These are phyloP conservation scores for Pterocles burchelli DNA, from an alignment of 2,113 vertebrate genomes.

Conservation along the genomic window DNA sequence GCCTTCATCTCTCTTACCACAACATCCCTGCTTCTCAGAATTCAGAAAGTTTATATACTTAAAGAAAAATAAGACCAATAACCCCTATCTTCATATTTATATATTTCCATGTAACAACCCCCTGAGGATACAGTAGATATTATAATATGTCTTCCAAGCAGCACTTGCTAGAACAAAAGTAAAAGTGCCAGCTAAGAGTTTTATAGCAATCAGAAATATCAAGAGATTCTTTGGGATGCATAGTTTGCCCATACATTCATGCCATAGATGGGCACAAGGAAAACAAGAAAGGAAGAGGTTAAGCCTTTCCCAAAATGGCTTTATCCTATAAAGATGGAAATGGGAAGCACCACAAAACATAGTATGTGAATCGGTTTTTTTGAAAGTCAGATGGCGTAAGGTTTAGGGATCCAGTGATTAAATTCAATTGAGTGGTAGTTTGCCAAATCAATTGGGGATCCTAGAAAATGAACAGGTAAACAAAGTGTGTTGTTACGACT, in stretches of 20 bases:
- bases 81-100: background rate
- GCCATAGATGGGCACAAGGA: background rate
- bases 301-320: background rate
- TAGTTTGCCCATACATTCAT: background rate
- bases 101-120: background rate
- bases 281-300: background rate
- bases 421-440: background rate
- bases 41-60: background rate
- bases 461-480: background rate
- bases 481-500: background rate
- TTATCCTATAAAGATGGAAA: background rate
- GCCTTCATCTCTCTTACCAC: background rate
- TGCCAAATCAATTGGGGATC: background rate
- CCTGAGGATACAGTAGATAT: background rate
- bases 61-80: background rate
- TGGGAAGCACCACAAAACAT: background rate
- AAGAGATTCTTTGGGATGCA: background rate
- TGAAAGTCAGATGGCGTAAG: fast-evolving
- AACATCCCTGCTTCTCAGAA: background rate
- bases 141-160: background rate
- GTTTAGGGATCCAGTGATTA: background rate
- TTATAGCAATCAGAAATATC: background rate
- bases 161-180: background rate
- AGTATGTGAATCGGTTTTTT: background rate
- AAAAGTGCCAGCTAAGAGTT: background rate